Base-by-base conservation (phyloP, 2,797 vertebrate species). In the Falco biarmicus region DNA sequence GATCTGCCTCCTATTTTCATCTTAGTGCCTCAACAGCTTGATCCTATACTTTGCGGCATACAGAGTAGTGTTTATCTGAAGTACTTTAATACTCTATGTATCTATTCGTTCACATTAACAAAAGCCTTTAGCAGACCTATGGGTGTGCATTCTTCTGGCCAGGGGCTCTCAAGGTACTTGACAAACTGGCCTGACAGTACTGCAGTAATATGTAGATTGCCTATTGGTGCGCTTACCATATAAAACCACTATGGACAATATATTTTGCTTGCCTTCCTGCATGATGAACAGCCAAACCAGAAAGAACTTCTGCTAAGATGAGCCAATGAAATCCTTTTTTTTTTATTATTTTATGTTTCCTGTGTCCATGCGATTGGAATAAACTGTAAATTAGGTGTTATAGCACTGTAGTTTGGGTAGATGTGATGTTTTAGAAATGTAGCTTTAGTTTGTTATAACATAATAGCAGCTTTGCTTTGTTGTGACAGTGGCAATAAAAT, bases 391-490 rank as follows among this genome's bases (percentile, higher is more conserved):
- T 98, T 98, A 97, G 95, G 95, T 94, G 94, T 97, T 98, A 93
- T 37, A 95, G 91, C 84, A 77, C 91, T 92, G 56, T 86, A 97
- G 97, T 97, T 98, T 95, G 93, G 96, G 96, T 96, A 97, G 96
- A 96, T 96, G 87, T 22, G 56, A 93, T 95, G 95, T 76, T 96
- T 98, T 96, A 97, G 97, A 98, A 98, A 98, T 97, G 97, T 96
- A 97, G 97, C 95, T 97, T 97, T 97, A 95, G 95, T 98, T 97
- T 97, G 97, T 98, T 98, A 96, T 97, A 94, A 97, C 97, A 97
- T 98, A 98, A 98, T 98, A 97, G 96, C 96, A 97, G 96, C 96
- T 98, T 98, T 98, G 97, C 97, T 97, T 97, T 98, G 97, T 97
- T 98, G 97, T 98, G 98, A 98, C 97, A 98, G 91, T 90, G 88